These are phyloP conservation scores for Heteromormyrus szaboi DNA, from an alignment of 2,797 vertebrate genomes.

Conservation along the genomic window DNA sequence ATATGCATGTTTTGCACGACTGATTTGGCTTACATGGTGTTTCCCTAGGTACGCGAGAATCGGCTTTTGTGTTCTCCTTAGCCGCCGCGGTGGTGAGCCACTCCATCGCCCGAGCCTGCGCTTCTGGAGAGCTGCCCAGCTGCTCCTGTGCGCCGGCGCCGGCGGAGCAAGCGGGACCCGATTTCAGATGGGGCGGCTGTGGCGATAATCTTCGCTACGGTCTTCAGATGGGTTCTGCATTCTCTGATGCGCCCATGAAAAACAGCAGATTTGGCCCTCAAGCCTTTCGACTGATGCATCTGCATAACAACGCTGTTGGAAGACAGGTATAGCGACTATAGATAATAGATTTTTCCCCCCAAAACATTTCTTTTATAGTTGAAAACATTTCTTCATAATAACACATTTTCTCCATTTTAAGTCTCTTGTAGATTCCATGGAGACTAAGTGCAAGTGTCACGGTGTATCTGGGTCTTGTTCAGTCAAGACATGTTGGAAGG, in stretches of 20 bases:
- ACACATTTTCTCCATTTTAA: slow-evolving; percentile 28
- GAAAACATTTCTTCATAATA: neutral
- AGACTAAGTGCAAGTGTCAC: slow-evolving; percentile 66
- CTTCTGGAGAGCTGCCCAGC: slow-evolving; percentile 57
- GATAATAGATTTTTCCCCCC: neutral
- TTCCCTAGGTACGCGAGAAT: slow-evolving; percentile 58
- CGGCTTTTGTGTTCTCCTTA: slow-evolving; percentile 62
- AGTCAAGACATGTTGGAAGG: slow-evolving; percentile 70
- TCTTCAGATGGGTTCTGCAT: slow-evolving; percentile 63
- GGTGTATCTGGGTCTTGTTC: slow-evolving; percentile 70
- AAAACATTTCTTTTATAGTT: neutral
- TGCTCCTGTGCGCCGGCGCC: slow-evolving; percentile 60
- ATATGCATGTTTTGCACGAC: neutral
- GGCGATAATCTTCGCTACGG: slow-evolving; percentile 65
- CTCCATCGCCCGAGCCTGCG: slow-evolving; percentile 57
- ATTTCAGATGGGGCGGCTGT: slow-evolving; percentile 66
- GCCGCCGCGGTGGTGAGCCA: slow-evolving; percentile 54
- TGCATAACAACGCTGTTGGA: slow-evolving; percentile 63
- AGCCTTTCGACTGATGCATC: slow-evolving; percentile 51
- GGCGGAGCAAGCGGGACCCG: slow-evolving; percentile 46
- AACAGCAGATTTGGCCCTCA: slow-evolving; percentile 37
- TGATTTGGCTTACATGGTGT: neutral
- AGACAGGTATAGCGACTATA: slow-evolving; percentile 49
- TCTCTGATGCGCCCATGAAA: slow-evolving; percentile 57
- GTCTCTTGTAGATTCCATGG: slow-evolving; percentile 59